Conservation (phyloP, 2,797 vertebrate species). For the Tympanoctomys barrerae region DNA sequence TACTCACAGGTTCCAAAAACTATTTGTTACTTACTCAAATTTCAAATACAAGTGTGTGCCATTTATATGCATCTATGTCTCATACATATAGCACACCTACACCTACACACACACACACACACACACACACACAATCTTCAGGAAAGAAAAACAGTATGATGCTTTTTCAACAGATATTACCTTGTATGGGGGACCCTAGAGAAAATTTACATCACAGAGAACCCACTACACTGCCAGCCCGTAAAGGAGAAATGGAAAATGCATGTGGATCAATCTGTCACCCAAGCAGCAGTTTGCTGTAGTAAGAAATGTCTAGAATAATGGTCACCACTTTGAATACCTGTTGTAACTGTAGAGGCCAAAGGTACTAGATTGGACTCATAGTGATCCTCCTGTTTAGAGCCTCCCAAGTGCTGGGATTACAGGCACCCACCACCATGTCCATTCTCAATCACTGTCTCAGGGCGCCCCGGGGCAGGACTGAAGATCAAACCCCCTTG, state of each 20-base stretch:
- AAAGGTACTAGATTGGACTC: background rate
- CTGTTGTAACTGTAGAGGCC: background rate
- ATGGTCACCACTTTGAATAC: background rate
- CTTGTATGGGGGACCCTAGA: background rate
- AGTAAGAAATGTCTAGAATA: background rate
- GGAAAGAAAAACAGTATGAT: background rate
- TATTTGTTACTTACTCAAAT: constrained; percentile 29
- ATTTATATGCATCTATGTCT: background rate
- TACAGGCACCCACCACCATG: too few relatives aligned
- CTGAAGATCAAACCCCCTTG: too few relatives aligned
- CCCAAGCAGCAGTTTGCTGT: background rate
- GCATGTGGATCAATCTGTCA: background rate
- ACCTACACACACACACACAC: background rate
- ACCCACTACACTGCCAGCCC: background rate
- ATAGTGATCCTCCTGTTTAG: too few relatives aligned
- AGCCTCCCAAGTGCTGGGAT: too few relatives aligned
- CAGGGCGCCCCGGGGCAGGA: too few relatives aligned
- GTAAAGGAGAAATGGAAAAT: background rate
- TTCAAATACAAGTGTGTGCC: constrained; percentile 40
- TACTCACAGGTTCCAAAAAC: background rate
- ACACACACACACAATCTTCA: background rate
- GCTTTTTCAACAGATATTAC: background rate
- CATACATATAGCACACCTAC: background rate
- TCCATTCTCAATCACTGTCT: too few relatives aligned
- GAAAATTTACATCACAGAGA: background rate